Evolutionary conservation across 2,888 invertebrate genomes (phyloP).

Genomic region (Stenoptilia bipunctidactyla): DNA sequence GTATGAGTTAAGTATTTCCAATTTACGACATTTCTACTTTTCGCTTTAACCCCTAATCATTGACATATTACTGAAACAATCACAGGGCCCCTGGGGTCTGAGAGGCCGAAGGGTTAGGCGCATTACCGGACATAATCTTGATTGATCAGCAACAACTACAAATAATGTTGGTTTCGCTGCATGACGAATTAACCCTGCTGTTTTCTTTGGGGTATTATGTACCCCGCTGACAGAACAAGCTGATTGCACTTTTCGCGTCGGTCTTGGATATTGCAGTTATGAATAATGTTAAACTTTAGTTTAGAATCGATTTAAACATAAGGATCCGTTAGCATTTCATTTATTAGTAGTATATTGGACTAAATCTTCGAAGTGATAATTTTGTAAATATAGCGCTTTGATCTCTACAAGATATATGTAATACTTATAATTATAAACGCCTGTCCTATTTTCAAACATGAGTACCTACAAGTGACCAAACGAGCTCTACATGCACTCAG

Average conservation of each 20-base stretch:
- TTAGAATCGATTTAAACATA: too few species aligned
- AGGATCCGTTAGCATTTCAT: too few species aligned
- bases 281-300: too few species aligned
- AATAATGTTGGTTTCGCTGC: slow-evolving; percentile 46
- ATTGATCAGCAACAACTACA: slow-evolving; percentile 64
- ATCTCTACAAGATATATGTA: too few species aligned
- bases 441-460: too few species aligned
- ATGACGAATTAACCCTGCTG: slow-evolving; percentile 30
- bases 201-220: slow-evolving; percentile 22
- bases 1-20: background rate
- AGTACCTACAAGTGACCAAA: too few species aligned
- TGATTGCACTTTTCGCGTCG: slow-evolving; percentile 27
- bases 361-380: too few species aligned
- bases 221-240: slow-evolving; percentile 11
- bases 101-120: slow-evolving; percentile 42
- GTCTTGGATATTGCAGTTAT: too few species aligned
- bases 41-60: slow-evolving; percentile 43
- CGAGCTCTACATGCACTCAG: too few species aligned
- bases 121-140: slow-evolving; percentile 62
- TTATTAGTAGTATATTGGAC: too few species aligned
- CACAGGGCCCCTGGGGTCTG: slow-evolving; percentile 29
- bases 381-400: too few species aligned
- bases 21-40: background rate
- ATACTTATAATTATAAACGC: too few species aligned
- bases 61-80: slow-evolving; percentile 58